Evolutionary conservation across 2,113 vertebrate genomes (phyloP).

Genomic region (Cryptomyrus ogoouensis): DNA sequence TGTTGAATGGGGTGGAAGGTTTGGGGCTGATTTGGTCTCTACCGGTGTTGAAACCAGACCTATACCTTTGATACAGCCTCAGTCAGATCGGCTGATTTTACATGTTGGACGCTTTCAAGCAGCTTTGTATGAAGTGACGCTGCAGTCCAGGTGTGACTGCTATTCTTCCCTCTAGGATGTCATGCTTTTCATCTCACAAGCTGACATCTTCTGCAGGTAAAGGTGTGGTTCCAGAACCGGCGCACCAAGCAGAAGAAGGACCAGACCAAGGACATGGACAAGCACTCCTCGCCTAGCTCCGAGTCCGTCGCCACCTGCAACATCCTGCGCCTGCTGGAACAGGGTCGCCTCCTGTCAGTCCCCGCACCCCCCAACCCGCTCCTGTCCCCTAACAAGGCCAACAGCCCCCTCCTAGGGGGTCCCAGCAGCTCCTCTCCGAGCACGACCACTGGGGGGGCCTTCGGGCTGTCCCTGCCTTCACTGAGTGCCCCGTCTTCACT

Average conservation of each 20-base stretch:
- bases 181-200: neutral
- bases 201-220: slow-evolving; percentile 64
- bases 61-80: neutral
- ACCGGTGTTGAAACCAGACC: too few relatives aligned
- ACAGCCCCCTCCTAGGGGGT: slow-evolving; percentile 56
- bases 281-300: slow-evolving; percentile 64
- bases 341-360: slow-evolving; percentile 72
- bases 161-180: neutral
- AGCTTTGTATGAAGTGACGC: neutral
- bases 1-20: neutral
- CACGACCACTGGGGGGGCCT: slow-evolving; percentile 47
- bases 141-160: neutral
- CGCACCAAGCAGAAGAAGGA: slow-evolving; percentile 97
- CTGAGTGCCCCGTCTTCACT: slow-evolving; percentile 54
- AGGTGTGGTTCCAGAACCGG: slow-evolving; percentile 95
- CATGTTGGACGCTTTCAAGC: neutral
- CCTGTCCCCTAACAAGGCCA: slow-evolving; percentile 51
- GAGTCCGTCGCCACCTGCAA: slow-evolving; percentile 87
- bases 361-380: slow-evolving; percentile 64
- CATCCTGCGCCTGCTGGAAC: slow-evolving; percentile 86
- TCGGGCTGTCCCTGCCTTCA: slow-evolving; percentile 63
- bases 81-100: neutral
- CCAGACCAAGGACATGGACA: slow-evolving; percentile 86
- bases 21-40: neutral
- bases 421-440: slow-evolving; percentile 60